These are phyloP conservation scores for Dasyprocta punctata DNA, from an alignment of 2,113 vertebrate species.

Conservation along the genomic window DNA sequence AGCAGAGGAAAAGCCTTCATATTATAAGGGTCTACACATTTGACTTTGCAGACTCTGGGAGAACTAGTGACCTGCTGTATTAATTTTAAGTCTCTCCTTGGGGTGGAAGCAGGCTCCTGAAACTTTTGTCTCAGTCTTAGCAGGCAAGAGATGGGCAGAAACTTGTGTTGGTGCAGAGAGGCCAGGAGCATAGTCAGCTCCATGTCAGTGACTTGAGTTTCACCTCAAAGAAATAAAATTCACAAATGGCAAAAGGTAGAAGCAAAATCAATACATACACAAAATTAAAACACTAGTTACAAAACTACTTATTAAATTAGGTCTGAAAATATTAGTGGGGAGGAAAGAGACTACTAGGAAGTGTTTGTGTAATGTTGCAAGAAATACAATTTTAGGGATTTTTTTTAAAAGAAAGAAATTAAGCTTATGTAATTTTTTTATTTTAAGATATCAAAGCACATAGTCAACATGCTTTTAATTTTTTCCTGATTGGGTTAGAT, in stretches of 20 bases:
- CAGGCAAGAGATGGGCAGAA: not conserved
- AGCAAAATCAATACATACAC: not conserved
- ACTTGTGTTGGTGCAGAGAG: not conserved
- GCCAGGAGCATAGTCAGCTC: not conserved
- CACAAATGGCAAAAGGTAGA: not conserved
- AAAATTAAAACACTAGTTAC: not conserved
- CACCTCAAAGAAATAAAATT: not conserved
- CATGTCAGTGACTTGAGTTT: not conserved
- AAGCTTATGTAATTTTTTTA: not conserved
- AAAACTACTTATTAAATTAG: not conserved
- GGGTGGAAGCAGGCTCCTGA: not conserved
- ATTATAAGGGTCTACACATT: not conserved
- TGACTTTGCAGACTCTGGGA: not conserved
- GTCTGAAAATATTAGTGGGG: not conserved
- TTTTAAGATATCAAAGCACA: not conserved
- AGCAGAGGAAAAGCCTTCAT: not conserved
- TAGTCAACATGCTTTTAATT: not conserved
- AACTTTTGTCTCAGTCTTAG: not conserved
- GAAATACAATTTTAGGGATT: not conserved
- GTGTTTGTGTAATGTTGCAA: not conserved
- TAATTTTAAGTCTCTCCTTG: not conserved
- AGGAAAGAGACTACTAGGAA: not conserved
- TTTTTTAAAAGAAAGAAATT: not conserved
- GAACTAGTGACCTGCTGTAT: accelerated
- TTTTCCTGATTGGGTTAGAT: not conserved